Base-by-base conservation (phyloP, 1,140 invertebrate species). In the Neodiprion fabricii region DNA sequence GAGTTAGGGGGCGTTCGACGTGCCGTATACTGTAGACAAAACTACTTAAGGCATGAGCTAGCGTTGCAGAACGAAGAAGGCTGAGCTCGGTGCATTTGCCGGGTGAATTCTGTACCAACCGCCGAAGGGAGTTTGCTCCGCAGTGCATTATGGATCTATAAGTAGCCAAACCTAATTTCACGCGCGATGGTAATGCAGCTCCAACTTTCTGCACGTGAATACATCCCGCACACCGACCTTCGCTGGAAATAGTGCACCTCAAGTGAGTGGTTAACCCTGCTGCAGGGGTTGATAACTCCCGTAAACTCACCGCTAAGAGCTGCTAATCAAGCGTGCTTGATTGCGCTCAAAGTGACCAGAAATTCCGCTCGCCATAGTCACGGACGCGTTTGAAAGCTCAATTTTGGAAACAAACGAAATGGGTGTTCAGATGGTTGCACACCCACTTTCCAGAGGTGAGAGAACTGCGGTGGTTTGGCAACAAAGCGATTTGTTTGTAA, bases 141-240 rank as follows among this genome's bases (percentile, higher is more conserved):
- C 14, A 66, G 14, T 66, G 14, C 61, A 21, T n/a, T n/a, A 66
- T n/a, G 21, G 11, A 12, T 23, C 69, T 74, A 75, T 76, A 78
- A 78, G 72, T 79, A 78, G 53, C 75, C 75, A 73, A 72, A 78
- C 48, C 75, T 78, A 74, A 72, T 79, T 76, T 79, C 77, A 75
- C 67, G 75, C 68, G 70, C 28, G 23, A 40, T 66, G 67, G 65
- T 78, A 79, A 79, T 74, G 73, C 77, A n/a, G 72, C 79, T 78
- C 70, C 76, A 66, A 79, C 67, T 75, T 73, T 76, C 75, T 47
- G 67, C 75, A 67, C 73, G 72, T 69, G 76, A 74, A 74, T 61
- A 61, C 28, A 40, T 5, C 2, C 28, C 9, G 11, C 11, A 9
- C 11, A 61, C n/a, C 11, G 5, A 61, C 11, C 11, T 12, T 61